Percentiles rank a stretch among this genome's conserved stretches.
These are phyloP conservation scores for chimpanzee (Pan troglodytes) DNA, from an alignment of 2,113 vertebrate species.

Conservation along the genomic window DNA sequence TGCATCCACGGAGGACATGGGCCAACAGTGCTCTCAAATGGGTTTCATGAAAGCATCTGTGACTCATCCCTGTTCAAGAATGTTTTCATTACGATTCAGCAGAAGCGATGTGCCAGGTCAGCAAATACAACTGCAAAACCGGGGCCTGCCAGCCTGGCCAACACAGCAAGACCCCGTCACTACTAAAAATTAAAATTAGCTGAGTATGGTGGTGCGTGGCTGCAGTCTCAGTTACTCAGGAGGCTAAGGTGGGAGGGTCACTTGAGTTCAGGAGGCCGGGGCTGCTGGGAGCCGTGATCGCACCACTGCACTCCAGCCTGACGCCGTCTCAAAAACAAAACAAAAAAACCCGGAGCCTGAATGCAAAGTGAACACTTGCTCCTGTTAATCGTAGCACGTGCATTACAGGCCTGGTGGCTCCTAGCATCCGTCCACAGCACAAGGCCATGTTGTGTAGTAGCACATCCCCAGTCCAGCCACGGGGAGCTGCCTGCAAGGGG, in stretches of 20 bases:
- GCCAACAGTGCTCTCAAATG: not conserved
- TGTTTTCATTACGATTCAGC: constrained; percentile 63
- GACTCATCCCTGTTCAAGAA: constrained; percentile 42
- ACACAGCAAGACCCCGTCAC: too few species aligned
- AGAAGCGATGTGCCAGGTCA: constrained; percentile 72
- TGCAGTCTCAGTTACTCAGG: too few species aligned
- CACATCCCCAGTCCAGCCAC: constrained; percentile 42
- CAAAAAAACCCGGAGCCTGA: constrained; percentile 31
- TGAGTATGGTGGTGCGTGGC: too few species aligned
- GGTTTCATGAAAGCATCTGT: constrained; percentile 30
- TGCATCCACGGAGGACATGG: not conserved
- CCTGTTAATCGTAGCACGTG: constrained; percentile 66
- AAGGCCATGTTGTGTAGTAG: constrained; percentile 59
- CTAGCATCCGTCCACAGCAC: constrained; percentile 68
- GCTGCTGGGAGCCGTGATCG: too few species aligned
- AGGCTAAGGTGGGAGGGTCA: too few species aligned
- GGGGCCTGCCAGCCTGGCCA: not conserved
- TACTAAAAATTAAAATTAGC: too few species aligned
- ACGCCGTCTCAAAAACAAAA: too few species aligned
- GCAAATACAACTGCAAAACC: constrained; percentile 65
- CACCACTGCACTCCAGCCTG: too few species aligned
- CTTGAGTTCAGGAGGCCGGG: too few species aligned
- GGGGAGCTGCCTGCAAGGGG: constrained; percentile 21
- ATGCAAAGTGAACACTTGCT: constrained; percentile 70
- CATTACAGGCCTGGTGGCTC: constrained; percentile 56